Base-by-base conservation (phyloP, 2,797 vertebrate species). In the Poecile montanus region DNA sequence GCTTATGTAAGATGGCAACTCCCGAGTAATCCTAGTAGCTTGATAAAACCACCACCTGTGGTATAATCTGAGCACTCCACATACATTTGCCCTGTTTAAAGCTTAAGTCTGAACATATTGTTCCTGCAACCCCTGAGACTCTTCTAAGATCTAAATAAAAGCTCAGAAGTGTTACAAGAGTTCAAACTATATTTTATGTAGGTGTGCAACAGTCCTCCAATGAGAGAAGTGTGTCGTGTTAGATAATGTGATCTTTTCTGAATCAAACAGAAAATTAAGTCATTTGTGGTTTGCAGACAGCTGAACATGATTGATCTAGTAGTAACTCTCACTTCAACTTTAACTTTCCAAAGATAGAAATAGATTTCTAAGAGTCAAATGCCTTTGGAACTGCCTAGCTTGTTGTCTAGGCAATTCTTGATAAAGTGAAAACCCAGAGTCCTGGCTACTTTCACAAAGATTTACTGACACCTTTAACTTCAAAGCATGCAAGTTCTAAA, bases 141-240 rank as follows among this genome's bases (percentile, higher is more conserved):
- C 65, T 72, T 57, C 53, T 80, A 78, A 75, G 32, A 40, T 62
- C 17, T 78, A 27, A 80, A 61, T 30, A 21, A 88, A 82, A 62
- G 16, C 13, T 23, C 20, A 5, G 13, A 68, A 48, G 9, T 6
- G 16, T 30, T 88, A 13, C 6, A 65, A 19, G 56, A 60, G 47
- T 51, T 75, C 54, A 72, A 34, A 13, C 6, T 50, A 23, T 44
- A n/a, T 80, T 80, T 86, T 78, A 57, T 16, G 26, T 40, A 66
- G 11, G 3, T 54, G 10, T 67, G 23, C 11, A 18, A 26, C 1
- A 6, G 10, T 32, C 18, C 58, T 20, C 26, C 3, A 16, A 2
- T 8, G 22, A 71, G 6, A 71, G 15, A 74, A 47, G 10, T 13
- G 22, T 65, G 16, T 9, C 2, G 3, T 60, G 36, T 58, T 75